These are phyloP conservation scores for Philereme vetulata DNA, from an alignment of 2,888 invertebrate species.

Conservation along the genomic window DNA sequence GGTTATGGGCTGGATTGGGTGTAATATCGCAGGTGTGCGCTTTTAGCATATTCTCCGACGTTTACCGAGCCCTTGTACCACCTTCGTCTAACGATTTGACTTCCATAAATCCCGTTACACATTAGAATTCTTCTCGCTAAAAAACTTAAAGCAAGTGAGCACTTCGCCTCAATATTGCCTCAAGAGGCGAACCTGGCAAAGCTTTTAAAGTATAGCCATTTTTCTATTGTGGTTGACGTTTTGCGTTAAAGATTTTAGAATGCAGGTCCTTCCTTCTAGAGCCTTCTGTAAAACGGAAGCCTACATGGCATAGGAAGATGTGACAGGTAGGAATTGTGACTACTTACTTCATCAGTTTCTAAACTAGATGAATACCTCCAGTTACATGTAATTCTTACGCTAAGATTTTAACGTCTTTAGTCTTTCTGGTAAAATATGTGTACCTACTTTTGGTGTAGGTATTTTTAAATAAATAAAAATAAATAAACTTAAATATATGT, in stretches of 20 bases:
- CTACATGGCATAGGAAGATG: too few relatives aligned
- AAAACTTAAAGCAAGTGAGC: slow-evolving; percentile 43
- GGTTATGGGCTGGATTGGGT: slow-evolving; percentile 39
- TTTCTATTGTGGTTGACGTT: slow-evolving; percentile 44
- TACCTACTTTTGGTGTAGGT: too few relatives aligned
- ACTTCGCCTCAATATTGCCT: slow-evolving; percentile 48
- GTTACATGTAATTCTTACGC: too few relatives aligned
- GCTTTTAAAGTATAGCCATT: slow-evolving; percentile 51
- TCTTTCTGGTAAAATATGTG: too few relatives aligned
- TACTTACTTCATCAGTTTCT: too few relatives aligned
- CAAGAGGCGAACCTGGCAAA: slow-evolving; percentile 48
- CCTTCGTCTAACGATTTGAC: slow-evolving; percentile 49
- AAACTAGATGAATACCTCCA: too few relatives aligned
- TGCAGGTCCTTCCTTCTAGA: slow-evolving; percentile 1
- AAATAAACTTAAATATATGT: too few relatives aligned
- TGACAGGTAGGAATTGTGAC: too few relatives aligned
- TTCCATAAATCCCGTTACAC: slow-evolving; percentile 56
- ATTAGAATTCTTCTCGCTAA: slow-evolving; percentile 54
- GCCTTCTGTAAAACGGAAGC: background rate
- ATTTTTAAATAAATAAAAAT: too few relatives aligned
- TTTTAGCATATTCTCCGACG: slow-evolving; percentile 43
- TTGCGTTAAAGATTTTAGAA: slow-evolving; percentile 30
- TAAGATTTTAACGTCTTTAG: too few relatives aligned
- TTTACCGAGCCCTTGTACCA: slow-evolving; percentile 47
- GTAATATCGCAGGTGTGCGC: slow-evolving; percentile 40